Base-by-base conservation (phyloP, 2,797 vertebrate genomes). In the Aulostomus chinensis region DNA sequence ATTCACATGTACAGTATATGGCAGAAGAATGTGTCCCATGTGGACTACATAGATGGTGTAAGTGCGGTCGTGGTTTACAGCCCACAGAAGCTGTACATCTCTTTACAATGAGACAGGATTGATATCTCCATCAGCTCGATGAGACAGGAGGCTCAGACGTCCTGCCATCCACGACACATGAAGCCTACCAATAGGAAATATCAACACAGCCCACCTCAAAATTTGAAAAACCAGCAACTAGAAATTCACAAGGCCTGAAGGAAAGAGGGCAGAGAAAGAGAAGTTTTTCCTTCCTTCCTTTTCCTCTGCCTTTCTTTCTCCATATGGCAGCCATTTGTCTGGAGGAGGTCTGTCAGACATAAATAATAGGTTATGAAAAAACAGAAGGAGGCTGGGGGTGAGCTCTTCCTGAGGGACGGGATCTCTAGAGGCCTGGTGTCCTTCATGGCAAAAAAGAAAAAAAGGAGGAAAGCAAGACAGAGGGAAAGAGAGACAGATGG, bases 281-380 rank as follows among this genome's bases (percentile, higher is more conserved):
- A 38, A 16, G 16, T 51, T 66, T 68, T 68, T 68, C 46, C 53
- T 58, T 55, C 39, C 52, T 61, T 54, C 56, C 43, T 62, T 68
- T 62, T 17, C 53, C 52, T 76, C 61, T 78, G 60, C 65, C 40
- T 84, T 47, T 46, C 39, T 84, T 70, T 80, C 75, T 79, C 85
- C 90, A 92, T 92, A 91, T 91, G 91, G 90, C 86, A 90, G 87
- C 87, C 89, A 92, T 91, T 92, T 91, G 90, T 91, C 89, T 89
- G 71, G 82, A 90, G 87, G 84, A 81, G 86, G 81, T 85, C 79
- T 85, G 82, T 86, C 84, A 86, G 86, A 86, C 84, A 86, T 91
- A 92, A 91, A 91, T 90, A 89, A 91, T 88, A 90, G 82, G 86
- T 88, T 91, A 86, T 86, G 86, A 87, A 90, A 88, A 89, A 87